Base-by-base conservation (phyloP, 1,140 invertebrate genomes). In the Musca vetustissima region DNA sequence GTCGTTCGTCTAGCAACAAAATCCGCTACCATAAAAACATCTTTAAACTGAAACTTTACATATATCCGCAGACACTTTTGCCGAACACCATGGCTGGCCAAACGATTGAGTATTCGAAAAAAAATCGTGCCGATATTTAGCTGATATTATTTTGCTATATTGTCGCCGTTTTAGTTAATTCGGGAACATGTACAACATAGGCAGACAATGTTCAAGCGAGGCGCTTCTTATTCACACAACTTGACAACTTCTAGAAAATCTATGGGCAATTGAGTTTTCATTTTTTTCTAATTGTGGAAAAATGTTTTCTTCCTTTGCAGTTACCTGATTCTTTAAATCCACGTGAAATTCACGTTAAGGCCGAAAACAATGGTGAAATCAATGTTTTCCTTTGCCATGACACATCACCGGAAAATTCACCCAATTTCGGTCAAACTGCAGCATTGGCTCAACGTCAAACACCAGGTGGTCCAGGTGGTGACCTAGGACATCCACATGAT, bases 371-470 rank as follows among this genome's bases (percentile, higher is more conserved):
- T 59, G 95, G 92, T 28, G 93, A 96, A 81, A 97, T 98, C 71
- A 95, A 97, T 85, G 94, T 97, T 28, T 96, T 93, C 84, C 86
- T 96, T 57, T 96, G 94, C 87, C 93, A 93, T 43, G 93, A 96
- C 73, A 77, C 74, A 55, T 74, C 89, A 89, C 78, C 82, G 72
- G 70, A 78, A 74, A 76, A 75, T 77, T 67, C 86, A 79, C 79
- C 79, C 22, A 73, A 50, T 25, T 77, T 69, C 36, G 74, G 2
- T 3, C 36, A 43, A 43, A 66, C 0, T 66, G 72, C 22, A 0
- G 48, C 55, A 47, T 64, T 14, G 64, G 75, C 43, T 72, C 80
- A 83, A 59, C 76, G 80, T n/a, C 78, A 81, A 49, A 82, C 83
- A 15, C 76, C 79, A 21, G 82, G 83, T 15, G 76, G 78, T 22